Base-by-base conservation (phyloP, 1,140 invertebrate genomes). In the Sycophaga agraensis region DNA sequence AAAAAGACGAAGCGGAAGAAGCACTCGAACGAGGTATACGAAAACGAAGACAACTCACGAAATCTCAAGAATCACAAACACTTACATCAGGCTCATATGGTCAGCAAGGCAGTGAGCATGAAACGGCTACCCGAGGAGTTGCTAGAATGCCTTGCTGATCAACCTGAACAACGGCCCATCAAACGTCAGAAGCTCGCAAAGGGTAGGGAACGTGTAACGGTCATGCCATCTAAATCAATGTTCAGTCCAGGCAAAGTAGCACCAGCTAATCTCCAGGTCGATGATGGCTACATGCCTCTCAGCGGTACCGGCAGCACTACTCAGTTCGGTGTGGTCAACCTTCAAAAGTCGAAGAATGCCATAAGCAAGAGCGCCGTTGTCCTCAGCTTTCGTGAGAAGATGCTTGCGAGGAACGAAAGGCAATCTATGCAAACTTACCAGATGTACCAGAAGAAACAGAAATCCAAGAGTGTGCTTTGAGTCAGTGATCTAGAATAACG, bases 361-460 rank as follows among this genome's bases (percentile, higher is more conserved):
- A n/a, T 37, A 5, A 63, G 63, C 24, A 65, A 62, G 19, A 17
- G 12, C 14, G 1, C n/a, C 1, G 28, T 37, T 0, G 40, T 40
- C 19, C 2, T 22, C 19, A 63, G 34, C 1, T 74, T 74, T 24
- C 66, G 67, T 4, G 59, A 72, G 35, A 68, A 24, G n/a, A 70
- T 75, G 63, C 43, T 77, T 0, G 9, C 46, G n/a, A 66, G 64
- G 34, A 75, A 73, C 58, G 1, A 24, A 1, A 66, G 74, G 11
- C 58, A 72, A 26, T 64, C 67, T 2, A 45, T 65, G 2, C 66
- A 68, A 0, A 43, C 66, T 2, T 73, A 70, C 24, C 21, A 69
- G 0, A 67, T 64, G 54, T 70, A 70, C 59, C 54, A 68, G 12
- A 35, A 68, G 6, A 77, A 77, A 31, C 66, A 66, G 19, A 65